Evolutionary conservation across 2,888 invertebrate genomes (phyloP).

Genomic region (Drosophila incognita): DNA sequence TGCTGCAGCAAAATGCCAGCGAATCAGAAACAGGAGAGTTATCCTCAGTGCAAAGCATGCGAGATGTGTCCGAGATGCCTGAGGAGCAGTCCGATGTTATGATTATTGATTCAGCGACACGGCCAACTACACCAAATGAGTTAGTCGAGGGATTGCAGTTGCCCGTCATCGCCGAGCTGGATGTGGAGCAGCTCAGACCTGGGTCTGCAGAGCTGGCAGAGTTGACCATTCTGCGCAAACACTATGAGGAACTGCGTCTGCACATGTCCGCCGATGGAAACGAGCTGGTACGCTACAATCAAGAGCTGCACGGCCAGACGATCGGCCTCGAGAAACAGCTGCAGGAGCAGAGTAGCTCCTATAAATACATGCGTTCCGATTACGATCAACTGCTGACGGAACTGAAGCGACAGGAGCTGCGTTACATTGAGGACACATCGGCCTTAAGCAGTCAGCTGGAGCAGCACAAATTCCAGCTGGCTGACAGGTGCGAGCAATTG

Average conservation of each 20-base stretch:
- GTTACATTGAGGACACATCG: constrained; percentile 70
- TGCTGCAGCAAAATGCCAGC: constrained; percentile 57
- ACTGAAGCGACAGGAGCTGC: constrained; percentile 70
- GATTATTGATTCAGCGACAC: constrained; percentile 73
- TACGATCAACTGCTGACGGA: constrained; percentile 77
- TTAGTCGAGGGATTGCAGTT: constrained; percentile 60
- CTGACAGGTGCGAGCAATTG: constrained; percentile 33
- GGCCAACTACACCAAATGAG: constrained; percentile 82
- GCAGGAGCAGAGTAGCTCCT: constrained; percentile 68
- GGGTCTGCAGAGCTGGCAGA: constrained; percentile 61
- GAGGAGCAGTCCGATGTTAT: constrained; percentile 42
- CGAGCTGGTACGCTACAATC: constrained; percentile 71
- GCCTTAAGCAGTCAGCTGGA: constrained; percentile 68
- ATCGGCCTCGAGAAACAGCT: constrained; percentile 72
- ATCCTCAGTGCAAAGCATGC: constrained; percentile 75
- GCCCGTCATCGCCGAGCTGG: constrained; percentile 65
- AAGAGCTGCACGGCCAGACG: constrained; percentile 71
- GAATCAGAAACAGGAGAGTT: constrained; percentile 74
- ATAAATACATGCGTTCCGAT: constrained; percentile 80
- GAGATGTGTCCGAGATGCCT: constrained; percentile 76
- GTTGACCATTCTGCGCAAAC: constrained; percentile 71
- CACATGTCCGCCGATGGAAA: constrained; percentile 79
- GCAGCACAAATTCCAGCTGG: constrained; percentile 52
- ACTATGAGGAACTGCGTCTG: constrained; percentile 79
- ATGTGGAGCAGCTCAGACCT: constrained; percentile 46